Evolutionary conservation across 2,888 invertebrate species (phyloP).

Genomic region (Erebia palarica): DNA sequence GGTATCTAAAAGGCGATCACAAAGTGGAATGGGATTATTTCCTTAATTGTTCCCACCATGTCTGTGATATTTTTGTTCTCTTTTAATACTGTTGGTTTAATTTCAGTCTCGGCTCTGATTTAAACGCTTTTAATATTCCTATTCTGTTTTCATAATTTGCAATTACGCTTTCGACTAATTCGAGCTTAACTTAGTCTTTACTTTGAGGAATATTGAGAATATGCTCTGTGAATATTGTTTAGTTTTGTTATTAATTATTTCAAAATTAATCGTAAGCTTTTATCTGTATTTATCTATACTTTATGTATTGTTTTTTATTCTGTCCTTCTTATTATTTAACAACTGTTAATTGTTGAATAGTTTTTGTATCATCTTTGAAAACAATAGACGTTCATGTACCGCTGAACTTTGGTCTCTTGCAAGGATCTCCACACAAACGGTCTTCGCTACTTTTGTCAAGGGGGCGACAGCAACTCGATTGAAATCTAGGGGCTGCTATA

Average conservation of each 20-base stretch:
- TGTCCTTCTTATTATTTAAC: too few species aligned
- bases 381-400: too few species aligned
- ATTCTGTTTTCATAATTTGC: slow-evolving; percentile 8
- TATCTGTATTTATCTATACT: too few species aligned
- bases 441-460: too few species aligned
- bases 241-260: too few species aligned
- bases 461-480: too few species aligned
- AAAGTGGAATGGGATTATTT: slow-evolving; percentile 23
- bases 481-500: too few species aligned
- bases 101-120: slow-evolving; percentile 17
- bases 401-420: too few species aligned
- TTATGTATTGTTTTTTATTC: too few species aligned
- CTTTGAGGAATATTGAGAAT: neutral
- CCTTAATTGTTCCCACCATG: slow-evolving; percentile 22
- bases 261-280: too few species aligned
- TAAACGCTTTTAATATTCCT: slow-evolving; percentile 14
- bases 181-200: neutral
- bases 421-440: too few species aligned
- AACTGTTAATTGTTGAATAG: too few species aligned
- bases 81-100: slow-evolving; percentile 21
- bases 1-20: slow-evolving; percentile 23
- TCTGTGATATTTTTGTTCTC: slow-evolving; percentile 17
- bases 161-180: slow-evolving; percentile 9
- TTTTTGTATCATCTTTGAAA: neutral
- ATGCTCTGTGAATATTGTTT: neutral